Base-by-base conservation (phyloP, 2,797 vertebrate genomes). In the Tinamus major region DNA sequence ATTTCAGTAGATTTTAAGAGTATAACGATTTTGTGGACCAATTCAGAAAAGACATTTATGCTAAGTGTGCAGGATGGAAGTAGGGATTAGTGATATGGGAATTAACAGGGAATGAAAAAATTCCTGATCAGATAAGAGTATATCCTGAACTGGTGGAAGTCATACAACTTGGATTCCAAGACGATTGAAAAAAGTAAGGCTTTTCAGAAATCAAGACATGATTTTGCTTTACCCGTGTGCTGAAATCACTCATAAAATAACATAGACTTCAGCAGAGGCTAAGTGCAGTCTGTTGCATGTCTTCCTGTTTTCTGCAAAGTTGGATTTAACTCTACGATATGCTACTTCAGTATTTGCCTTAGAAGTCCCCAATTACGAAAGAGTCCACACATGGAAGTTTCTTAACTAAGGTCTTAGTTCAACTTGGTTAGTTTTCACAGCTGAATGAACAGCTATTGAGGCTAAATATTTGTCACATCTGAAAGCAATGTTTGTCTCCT, bases 381-480 rank as follows among this genome's bases (percentile, higher is more conserved):
- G 33, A 56, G 16, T 35, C 39, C 39, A 23, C 12, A 39, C 14
- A 8, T 14, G 39, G 37, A 85, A 94, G 75, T 92, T 96, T 93
- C 86, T 92, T 87, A 84, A 51, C 76, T 77, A 26, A 84, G 39
- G 64, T 41, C 51, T 92, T 92, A 93, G 81, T 91, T 92, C 89
- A 71, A 10, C 44, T 96, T 84, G 92, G 94, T 86, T 93, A 94
- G 70, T 88, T 96, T 92, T 94, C 82, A 75, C 49, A 18, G 37
- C 62, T 93, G 78, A 92, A 42, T 76, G 91, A 95, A 76, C 42
- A 91, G 72, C 70, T 96, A 9, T 24, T 63, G 95, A 92, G 89
- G 8, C 75, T 94, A 92, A 83, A 95, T 96, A 93, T 92, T 95
- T 96, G 77, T 92, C 83, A 75, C 82, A 64, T 69, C 77, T 69